A percentile compares a stretch with the other conserved stretches of the same genome.
Evolutionary conservation across 2,888 invertebrate species (phyloP).

Genomic region (Amphiduros pacificus): DNA sequence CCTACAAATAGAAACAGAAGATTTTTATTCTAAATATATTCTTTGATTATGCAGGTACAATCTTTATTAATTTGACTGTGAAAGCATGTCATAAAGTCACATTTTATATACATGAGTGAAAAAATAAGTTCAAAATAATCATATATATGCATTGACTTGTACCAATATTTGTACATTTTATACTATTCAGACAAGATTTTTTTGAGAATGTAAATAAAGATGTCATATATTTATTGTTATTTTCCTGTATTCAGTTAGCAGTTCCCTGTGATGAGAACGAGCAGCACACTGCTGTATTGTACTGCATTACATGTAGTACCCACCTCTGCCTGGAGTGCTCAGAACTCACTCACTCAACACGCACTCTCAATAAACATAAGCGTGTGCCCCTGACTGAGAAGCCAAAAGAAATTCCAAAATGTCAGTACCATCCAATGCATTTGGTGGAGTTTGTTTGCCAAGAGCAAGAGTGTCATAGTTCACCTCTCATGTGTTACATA

Average conservation of each 20-base stretch:
- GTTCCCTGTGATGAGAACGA: conserved; percentile 66
- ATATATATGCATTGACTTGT: no score
- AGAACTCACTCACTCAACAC: conserved; percentile 63
- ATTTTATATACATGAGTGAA: no score
- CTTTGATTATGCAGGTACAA: no score
- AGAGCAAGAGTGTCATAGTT: conserved; percentile 64
- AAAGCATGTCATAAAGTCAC: no score
- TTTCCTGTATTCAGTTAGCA: conserved; percentile 51
- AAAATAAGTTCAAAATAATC: no score
- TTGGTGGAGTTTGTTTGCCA: conserved; percentile 66
- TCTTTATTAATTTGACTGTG: no score
- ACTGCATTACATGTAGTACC: conserved; percentile 65
- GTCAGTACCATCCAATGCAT: conserved; percentile 64
- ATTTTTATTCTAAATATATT: no score
- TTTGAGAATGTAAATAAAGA: no score
- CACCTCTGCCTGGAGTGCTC: conserved; percentile 66
- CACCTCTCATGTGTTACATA: conserved; percentile 66
- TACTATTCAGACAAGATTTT: no score
- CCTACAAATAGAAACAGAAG: no score
- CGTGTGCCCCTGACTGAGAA: conserved; percentile 66
- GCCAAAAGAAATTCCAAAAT: conserved; percentile 65
- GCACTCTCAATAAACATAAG: conserved; percentile 64
- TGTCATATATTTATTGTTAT: no score
- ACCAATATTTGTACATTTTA: no score
- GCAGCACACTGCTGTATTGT: conserved; percentile 64